These are phyloP conservation scores for Pyrrhosoma nymphula DNA, from an alignment of 2,888 invertebrate species.

Conservation along the genomic window DNA sequence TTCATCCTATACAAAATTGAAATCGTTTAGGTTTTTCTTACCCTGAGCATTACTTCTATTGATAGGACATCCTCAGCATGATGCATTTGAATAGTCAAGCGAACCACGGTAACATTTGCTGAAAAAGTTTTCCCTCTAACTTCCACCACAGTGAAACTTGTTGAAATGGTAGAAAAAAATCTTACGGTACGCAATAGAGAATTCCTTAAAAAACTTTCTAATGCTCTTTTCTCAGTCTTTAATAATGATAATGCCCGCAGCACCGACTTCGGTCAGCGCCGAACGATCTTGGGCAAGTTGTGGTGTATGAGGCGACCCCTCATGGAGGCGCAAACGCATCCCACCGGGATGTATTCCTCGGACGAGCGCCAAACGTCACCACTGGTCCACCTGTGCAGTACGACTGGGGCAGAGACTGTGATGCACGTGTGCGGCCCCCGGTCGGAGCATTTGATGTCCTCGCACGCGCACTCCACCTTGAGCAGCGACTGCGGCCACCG, in stretches of 20 bases:
- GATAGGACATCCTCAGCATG: not conserved
- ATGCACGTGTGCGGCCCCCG: conserved; percentile 65
- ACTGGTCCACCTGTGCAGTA: conserved; percentile 22
- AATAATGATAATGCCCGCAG: not conserved
- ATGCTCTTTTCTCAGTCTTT: not conserved
- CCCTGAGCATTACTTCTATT: not conserved
- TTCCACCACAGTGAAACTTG: not conserved
- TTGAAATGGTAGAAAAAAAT: not conserved
- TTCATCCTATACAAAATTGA: not conserved
- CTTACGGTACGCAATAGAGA: not conserved
- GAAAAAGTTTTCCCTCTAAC: not conserved
- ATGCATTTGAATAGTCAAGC: not conserved
- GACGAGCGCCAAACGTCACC: conserved; percentile 7
- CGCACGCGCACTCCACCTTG: conserved; percentile 68
- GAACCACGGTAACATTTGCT: not conserved
- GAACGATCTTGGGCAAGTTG: conserved; percentile 14
- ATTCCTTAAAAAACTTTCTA: not conserved
- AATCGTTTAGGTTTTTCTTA: not conserved
- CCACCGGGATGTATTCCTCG: conserved; percentile 40
- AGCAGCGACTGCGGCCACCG: conserved; percentile 67
- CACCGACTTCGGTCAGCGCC: not conserved
- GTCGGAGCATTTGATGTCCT: conserved; percentile 53
- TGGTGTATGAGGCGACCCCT: conserved; percentile 27
- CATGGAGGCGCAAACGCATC: conserved; percentile 64
- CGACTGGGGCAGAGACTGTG: conserved; percentile 48